Percentiles rank a stretch among this genome's conserved stretches.
These are phyloP conservation scores for Caenorhabditis sp. DNA, from an alignment of 2,888 invertebrate genomes.

Conservation along the genomic window DNA sequence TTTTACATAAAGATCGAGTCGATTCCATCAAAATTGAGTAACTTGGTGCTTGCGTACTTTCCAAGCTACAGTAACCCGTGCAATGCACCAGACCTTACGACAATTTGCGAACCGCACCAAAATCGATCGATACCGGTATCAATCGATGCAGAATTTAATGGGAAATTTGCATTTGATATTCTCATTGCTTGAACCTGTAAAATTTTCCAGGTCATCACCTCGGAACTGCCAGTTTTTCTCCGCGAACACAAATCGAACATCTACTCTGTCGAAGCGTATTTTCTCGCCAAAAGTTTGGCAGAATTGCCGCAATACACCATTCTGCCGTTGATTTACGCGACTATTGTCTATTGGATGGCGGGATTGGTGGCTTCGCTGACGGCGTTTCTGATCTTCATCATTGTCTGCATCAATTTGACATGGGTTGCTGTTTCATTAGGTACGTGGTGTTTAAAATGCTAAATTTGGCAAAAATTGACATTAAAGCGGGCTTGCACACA, in stretches of 20 bases:
- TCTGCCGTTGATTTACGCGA: slow-evolving; percentile 90
- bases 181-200: too few relatives aligned
- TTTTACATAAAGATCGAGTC: too few relatives aligned
- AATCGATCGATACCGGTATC: too few relatives aligned
- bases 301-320: slow-evolving; percentile 92
- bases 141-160: too few relatives aligned
- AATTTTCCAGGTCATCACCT: slow-evolving; percentile 90
- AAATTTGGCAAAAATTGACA: not conserved
- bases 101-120: too few relatives aligned
- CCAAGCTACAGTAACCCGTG: too few relatives aligned
- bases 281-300: slow-evolving; percentile 90
- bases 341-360: slow-evolving; percentile 92
- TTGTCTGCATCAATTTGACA: slow-evolving; percentile 67
- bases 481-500: not conserved
- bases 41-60: too few relatives aligned
- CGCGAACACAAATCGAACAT: slow-evolving; percentile 93
- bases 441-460: slow-evolving; percentile 23
- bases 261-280: slow-evolving; percentile 94
- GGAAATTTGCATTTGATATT: too few relatives aligned
- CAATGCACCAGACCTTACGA: too few relatives aligned
- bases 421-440: slow-evolving; percentile 77
- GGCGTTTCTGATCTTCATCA: slow-evolving; percentile 69
- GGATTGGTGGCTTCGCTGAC: slow-evolving; percentile 46
- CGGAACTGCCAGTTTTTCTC: slow-evolving; percentile 92
- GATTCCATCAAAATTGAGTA: too few relatives aligned